Evolutionary conservation across 1,140 invertebrate genomes (phyloP), one percentile per base, ranked within the genome.

Genomic region (Papilio glaucus): DNA sequence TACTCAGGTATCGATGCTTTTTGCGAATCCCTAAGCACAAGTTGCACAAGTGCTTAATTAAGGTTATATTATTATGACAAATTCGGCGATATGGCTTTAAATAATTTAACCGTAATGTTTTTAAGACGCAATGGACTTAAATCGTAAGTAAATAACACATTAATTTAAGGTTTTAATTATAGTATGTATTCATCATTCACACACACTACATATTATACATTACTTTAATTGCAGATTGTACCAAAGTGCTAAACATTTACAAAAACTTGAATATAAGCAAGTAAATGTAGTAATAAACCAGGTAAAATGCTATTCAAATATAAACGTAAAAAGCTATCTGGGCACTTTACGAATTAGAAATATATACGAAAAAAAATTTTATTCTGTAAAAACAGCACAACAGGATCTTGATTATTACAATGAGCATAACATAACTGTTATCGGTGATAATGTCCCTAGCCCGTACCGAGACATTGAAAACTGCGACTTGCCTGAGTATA

Each of bases 401-500:
- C 73, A 85, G 49, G 82, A 84, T 69, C 62, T 77, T 62, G 80
- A 87, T 63, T 91, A 88, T 77, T 80, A 84, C 39, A 87, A 77
- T 79, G 89, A 93, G 75, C 78, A 93, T 71, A 93, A 91, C 57
- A 81, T 93, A 33, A 91, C 91, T 21, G 79, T 91, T 45, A 84
- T 88, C 72, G 91, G 91, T 33, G 73, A 91, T 49, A 83, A 93
- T 75, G 80, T 93, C 71, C 91, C 91, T 4, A 83, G 74, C 61
- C 89, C 89, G 29, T 86, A 84, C 61, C 87, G 78, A 69, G 84
- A 91, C 72, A 85, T 98, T 83, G 95, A 97, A 77, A 96, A 96
- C 85, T 95, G 95, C 71, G 94, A 95, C 74, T 97, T 97, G 79
- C 96, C 97, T 49, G 96, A 97, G 84, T 96, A 96, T 77, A 96